These are phyloP conservation scores for Ochropleura plecta DNA, from an alignment of 2,888 invertebrate species.

Conservation along the genomic window DNA sequence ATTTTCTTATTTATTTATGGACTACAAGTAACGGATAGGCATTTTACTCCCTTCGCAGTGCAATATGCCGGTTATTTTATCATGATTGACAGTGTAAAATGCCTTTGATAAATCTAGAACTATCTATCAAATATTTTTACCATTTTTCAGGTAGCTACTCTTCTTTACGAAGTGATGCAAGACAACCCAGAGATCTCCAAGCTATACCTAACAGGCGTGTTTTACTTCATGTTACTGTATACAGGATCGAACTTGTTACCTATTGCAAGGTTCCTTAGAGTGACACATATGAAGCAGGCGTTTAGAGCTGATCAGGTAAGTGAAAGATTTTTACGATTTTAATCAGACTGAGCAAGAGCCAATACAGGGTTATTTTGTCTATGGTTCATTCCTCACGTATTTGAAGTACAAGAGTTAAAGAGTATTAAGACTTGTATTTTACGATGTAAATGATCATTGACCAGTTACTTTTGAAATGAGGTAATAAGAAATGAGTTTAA, in stretches of 20 bases:
- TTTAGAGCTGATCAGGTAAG: conserved; percentile 97
- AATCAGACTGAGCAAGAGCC: neutral
- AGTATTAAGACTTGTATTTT: neutral
- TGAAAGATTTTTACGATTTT: conserved; percentile 36
- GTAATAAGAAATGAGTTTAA: neutral
- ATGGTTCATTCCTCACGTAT: neutral
- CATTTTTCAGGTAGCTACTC: conserved; percentile 93
- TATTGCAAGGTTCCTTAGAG: conserved; percentile 97
- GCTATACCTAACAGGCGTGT: conserved; percentile 98
- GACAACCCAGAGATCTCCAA: conserved; percentile 99
- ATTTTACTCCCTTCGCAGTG: neutral
- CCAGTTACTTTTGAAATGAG: neutral
- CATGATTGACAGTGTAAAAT: conserved; percentile 10
- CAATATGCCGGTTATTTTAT: neutral
- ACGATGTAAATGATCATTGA: neutral
- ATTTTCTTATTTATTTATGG: neutral
- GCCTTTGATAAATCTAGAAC: conserved; percentile 14
- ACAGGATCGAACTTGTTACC: conserved; percentile 99
- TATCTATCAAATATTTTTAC: neutral
- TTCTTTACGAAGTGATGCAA: conserved; percentile 96
- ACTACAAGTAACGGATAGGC: neutral
- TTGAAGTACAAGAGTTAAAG: neutral
- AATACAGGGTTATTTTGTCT: no score
- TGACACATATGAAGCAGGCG: conserved; percentile 98
- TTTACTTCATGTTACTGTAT: conserved; percentile 99